phyloP scores from a whole-genome alignment of 2,888 invertebrate species.

The Nematopogon swammerdamellus region DNA sequence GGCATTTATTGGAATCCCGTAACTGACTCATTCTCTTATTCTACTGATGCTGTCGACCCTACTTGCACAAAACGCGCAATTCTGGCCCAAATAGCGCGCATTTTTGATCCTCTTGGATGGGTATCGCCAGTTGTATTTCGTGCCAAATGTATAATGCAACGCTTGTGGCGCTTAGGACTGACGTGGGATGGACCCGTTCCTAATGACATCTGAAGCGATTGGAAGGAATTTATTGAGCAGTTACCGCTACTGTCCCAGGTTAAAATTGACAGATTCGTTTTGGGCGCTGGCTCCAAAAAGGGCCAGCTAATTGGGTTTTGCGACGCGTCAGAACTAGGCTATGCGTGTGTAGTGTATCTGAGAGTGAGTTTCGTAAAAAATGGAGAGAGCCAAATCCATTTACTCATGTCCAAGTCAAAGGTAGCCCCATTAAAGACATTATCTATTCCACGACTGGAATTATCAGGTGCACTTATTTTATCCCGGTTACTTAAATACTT shows the following conservation, averaged over 20 bases:
- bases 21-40: not conserved
- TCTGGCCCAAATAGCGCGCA: not conserved
- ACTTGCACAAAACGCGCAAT: conserved; percentile 2
- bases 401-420: not conserved
- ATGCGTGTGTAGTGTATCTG: not conserved
- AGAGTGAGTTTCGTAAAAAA: too few species aligned
- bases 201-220: not conserved
- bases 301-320: not conserved
- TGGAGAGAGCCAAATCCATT: not conserved
- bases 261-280: not conserved
- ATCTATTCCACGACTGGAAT: not conserved
- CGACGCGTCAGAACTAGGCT: not conserved
- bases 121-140: conserved; percentile 2
- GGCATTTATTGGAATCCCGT: not conserved
- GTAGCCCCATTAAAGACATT: not conserved
- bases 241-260: not conserved
- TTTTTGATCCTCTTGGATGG: conserved; percentile 3
- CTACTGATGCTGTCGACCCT: not conserved
- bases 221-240: not conserved
- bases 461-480: not conserved
- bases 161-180: not conserved
- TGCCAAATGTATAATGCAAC: not conserved
- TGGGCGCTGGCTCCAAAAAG: not conserved
- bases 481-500: not conserved
- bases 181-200: not conserved